Evolutionary conservation across 92 coral and sea anemone genomes (phyloP).

Genomic region (Nematostella vectensis): DNA sequence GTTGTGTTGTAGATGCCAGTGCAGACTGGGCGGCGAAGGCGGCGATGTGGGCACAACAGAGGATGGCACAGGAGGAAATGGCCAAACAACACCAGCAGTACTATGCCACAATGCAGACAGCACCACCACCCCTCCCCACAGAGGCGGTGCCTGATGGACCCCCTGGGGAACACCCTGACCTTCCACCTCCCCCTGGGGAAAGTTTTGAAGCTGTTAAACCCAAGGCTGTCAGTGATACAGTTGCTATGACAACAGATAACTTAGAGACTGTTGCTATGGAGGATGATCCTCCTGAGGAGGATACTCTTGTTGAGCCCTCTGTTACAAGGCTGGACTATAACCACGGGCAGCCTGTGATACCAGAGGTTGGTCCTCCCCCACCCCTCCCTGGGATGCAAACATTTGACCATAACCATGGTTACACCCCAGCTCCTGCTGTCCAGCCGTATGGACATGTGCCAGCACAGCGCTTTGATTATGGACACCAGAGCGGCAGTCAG

Average conservation of each 20-base stretch:
- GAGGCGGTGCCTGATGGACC: slow-evolving; percentile 13
- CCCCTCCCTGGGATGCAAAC: slow-evolving; percentile 52
- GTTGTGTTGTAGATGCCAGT: slow-evolving; percentile 53
- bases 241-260: slow-evolving; percentile 23
- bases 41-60: slow-evolving; percentile 95
- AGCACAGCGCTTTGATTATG: slow-evolving; percentile 73
- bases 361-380: slow-evolving; percentile 27
- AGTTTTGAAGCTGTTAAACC: slow-evolving; percentile 10
- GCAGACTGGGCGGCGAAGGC: slow-evolving; percentile 97
- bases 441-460: slow-evolving; percentile 41
- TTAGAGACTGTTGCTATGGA: slow-evolving; percentile 91
- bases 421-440: slow-evolving; percentile 43
- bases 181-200: slow-evolving; percentile 53
- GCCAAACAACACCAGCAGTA: slow-evolving; percentile 66
- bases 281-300: slow-evolving; percentile 46
- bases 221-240: slow-evolving; percentile 7
- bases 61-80: slow-evolving; percentile 82
- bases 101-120: slow-evolving; percentile 20
- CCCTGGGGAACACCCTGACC: slow-evolving; percentile 43
- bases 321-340: slow-evolving; percentile 23
- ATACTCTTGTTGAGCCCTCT: slow-evolving; percentile 9
- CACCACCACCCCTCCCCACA: slow-evolving; percentile 25
- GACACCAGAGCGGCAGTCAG: slow-evolving; percentile 72
- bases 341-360: slow-evolving; percentile 33
- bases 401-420: slow-evolving; percentile 82